Evolutionary conservation across 2,888 invertebrate species (phyloP).

Genomic region (Chorisops tibialis): DNA sequence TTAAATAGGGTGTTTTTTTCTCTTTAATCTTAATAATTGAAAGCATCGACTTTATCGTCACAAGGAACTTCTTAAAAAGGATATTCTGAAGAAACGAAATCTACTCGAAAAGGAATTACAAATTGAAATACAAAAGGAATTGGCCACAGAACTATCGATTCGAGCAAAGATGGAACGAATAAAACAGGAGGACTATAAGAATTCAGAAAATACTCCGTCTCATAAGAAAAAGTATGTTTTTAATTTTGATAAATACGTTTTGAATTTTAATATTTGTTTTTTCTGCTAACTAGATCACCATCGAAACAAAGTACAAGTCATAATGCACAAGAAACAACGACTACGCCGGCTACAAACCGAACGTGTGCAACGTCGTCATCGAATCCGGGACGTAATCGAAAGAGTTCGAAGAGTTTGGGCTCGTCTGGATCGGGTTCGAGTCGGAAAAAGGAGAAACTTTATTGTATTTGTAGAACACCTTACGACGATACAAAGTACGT

Average conservation of each 20-base stretch:
- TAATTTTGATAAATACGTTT: not conserved
- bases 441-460: conserved; percentile 73
- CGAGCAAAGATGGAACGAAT: conserved; percentile 61
- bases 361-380: conserved; percentile 41
- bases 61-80: conserved; percentile 88
- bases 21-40: conserved; percentile 41
- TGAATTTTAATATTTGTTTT: not conserved
- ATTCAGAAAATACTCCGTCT: conserved; percentile 5
- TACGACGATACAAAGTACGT: conserved; percentile 90
- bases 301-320: conserved; percentile 23
- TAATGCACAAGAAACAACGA: conserved; percentile 14
- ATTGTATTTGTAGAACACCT: conserved; percentile 89
- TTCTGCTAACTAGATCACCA: conserved; percentile 19
- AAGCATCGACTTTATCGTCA: conserved; percentile 79
- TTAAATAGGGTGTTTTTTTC: conserved; percentile 30
- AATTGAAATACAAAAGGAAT: conserved; percentile 81
- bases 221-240: conserved; percentile 26
- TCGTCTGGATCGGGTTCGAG: conserved; percentile 35
- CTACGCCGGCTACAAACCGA: not conserved
- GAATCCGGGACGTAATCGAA: conserved; percentile 37
- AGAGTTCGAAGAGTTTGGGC: conserved; percentile 16
- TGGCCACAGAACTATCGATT: conserved; percentile 69
- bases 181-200: conserved; percentile 29
- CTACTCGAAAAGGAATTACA: conserved; percentile 85
- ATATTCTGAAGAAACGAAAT: conserved; percentile 86